Base-by-base conservation (phyloP, 2,888 invertebrate species). In the Meta bourneti region DNA sequence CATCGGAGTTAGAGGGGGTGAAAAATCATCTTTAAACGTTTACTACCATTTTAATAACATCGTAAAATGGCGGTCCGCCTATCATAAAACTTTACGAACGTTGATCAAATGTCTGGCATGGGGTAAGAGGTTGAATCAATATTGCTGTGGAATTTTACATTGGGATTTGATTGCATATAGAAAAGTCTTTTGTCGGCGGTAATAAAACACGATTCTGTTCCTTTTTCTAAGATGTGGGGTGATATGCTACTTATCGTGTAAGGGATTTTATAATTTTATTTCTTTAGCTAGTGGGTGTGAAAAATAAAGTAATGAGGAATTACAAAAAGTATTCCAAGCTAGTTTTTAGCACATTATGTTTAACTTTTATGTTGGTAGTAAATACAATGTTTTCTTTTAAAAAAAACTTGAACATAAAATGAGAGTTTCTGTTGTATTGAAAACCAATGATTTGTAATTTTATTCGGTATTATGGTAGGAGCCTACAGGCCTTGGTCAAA, bases 21-120 rank as follows among this genome's bases (percentile, higher is more conserved):
- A 61, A 88, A 75, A 88, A 72, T 89, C 84, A 89, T 84, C 84
- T 89, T 90, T 84, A 84, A 90, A 79, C 89, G 61, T 90, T 90
- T 90, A 83, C 83, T 78, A 70, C 84, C 78, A 48, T 84, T 84
- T 90, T 84, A 90, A 84, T 90, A 90, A 51, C 79, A 49, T 74
- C 84, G 51, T 90, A 90, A 90, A 90, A 84, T 90, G 19, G 83
- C 75, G 13, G 16, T 49, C 8, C 49, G 8, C 19, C 4, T 11
- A 13, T 88, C 88, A 69, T 88, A 88, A 88, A 81, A 74, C 13
- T 88, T 88, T 88, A 88, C 81, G 88, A 75, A 88, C 88, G 81
- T 20, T 74, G 81, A 81, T 88, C 88, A 61, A 75, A 81, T 75
- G 81, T 74, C 16, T 88, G 52, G 77, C 11, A 54, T n/a, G 9